Percentiles rank a stretch among this genome's conserved stretches.
Conservation (phyloP, 1,140 invertebrate genomes). For the Aradophagus sp. region DNA sequence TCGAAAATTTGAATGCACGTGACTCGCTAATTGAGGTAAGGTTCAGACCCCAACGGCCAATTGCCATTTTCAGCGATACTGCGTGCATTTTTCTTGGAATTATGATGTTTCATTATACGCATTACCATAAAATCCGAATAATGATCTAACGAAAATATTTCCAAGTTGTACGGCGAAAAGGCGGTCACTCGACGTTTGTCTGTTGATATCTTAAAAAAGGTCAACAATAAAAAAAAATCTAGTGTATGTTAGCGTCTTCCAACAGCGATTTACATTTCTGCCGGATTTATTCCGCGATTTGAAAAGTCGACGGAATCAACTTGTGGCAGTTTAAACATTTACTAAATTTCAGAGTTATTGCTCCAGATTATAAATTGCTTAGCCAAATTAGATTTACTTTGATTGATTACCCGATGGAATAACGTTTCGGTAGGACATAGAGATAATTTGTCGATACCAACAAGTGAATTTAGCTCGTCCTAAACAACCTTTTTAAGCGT, state of each 20-base stretch:
- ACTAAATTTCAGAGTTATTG: slow-evolving; percentile 1
- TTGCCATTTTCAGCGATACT: slow-evolving; percentile 28
- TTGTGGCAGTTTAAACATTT: too few species aligned
- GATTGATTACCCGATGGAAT: slow-evolving; percentile 10
- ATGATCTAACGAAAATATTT: slow-evolving; percentile 23
- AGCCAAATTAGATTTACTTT: slow-evolving; percentile 9
- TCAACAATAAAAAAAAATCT: too few species aligned
- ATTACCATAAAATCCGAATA: slow-evolving; percentile 37
- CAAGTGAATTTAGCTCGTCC: slow-evolving; percentile 6
- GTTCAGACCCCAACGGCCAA: slow-evolving; percentile 32
- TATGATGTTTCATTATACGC: slow-evolving; percentile 35
- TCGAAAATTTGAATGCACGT: slow-evolving; percentile 37
- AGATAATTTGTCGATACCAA: slow-evolving; percentile 6
- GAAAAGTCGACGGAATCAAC: too few species aligned
- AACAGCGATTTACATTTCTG: too few species aligned
- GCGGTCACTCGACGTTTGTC: slow-evolving; percentile 1
- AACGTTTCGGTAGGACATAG: background rate
- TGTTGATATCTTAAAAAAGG: background rate
- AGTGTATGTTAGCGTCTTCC: too few species aligned
- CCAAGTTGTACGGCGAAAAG: background rate
- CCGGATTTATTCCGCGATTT: too few species aligned
- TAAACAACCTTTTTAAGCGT: slow-evolving; percentile 21
- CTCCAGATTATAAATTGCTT: slow-evolving; percentile 8
- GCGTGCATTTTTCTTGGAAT: slow-evolving; percentile 40
- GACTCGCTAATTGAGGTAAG: slow-evolving; percentile 31